Base-by-base conservation (phyloP, 2,888 invertebrate species). In the Pristionchus exspectatus region DNA sequence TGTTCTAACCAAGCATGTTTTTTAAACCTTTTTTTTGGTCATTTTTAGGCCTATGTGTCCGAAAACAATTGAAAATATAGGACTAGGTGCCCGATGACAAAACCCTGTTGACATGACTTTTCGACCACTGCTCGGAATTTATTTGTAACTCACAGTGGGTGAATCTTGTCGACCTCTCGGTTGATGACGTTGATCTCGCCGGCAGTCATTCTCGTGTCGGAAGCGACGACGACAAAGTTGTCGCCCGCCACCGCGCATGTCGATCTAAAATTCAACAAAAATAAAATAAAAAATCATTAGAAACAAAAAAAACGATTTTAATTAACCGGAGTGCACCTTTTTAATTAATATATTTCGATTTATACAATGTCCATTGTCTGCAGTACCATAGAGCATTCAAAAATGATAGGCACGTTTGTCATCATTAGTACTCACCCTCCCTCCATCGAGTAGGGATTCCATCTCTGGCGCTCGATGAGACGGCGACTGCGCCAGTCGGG, bases 181-280 rank as follows among this genome's bases (percentile, higher is more conserved):
- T 92, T 92, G 87, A 95, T 86, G 90, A 95, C 92, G 90, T 92
- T 93, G 89, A 94, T 90, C 14, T 94, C 94, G 77, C 91, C 90
- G 44, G 91, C 91, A 5, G 93, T 90, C 93, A 95, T 93, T 89
- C 94, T 93, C 18, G 94, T 98, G 95, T 99, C 99, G 0, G 98
- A 98, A 10, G 98, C 99, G 95, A 99, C 97, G 44, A 99, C 97
- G 30, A 97, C 98, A 95, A 97, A 99, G 95, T 98, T 98, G 77
- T 98, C 97, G 44, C 99, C 99, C 95, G 98, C 98, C 94, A 99
- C 97, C 44, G 98, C 99, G 86, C 98, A 97, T 90, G 98, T 97
- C 95, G 98, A 98, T 94, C 99, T 99, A 94, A 89, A 96, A 95
- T 91, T 24, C n/a, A n/a, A n/a, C n/a, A n/a, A n/a, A n/a, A n/a